Percentiles rank a stretch among this genome's conserved stretches.
phyloP scores from a whole-genome alignment of 2,113 vertebrate species.

The Lates calcarifer region DNA sequence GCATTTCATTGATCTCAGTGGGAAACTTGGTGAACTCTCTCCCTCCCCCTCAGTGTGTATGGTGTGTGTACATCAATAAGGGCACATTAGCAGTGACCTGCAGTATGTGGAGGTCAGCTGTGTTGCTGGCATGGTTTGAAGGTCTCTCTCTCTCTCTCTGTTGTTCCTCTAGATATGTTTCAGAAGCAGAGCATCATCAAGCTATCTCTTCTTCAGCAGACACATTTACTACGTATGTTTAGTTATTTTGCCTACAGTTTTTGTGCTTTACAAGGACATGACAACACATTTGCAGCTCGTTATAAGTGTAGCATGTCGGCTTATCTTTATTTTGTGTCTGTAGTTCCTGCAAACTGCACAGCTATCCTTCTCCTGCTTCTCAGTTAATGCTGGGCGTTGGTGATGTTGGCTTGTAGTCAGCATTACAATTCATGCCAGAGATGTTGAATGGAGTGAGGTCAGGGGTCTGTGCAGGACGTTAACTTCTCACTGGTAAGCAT shows the following conservation, averaged over 20 bases:
- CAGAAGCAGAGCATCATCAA: background rate
- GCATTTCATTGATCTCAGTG: conserved; percentile 7
- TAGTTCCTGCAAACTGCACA: background rate
- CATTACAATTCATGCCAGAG: background rate
- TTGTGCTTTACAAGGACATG: background rate
- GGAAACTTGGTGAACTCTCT: background rate
- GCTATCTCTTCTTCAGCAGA: too few species aligned
- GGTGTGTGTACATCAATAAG: conserved; percentile 15
- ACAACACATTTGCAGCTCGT: background rate
- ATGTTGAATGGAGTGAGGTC: background rate
- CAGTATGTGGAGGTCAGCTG: conserved; percentile 36
- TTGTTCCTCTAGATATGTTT: background rate
- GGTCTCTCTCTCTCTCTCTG: background rate
- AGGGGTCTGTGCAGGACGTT: background rate
- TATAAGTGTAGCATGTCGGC: background rate
- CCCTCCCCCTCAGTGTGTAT: background rate
- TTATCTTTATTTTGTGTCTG: background rate
- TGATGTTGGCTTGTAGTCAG: background rate
- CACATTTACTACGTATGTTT: background rate
- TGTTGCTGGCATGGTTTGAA: background rate
- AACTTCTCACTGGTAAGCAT: background rate
- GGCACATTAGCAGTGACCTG: conserved; percentile 33
- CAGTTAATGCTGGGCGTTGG: too few species aligned
- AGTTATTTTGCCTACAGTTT: background rate
- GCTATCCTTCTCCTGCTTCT: too few species aligned